Base-by-base conservation (phyloP, 2,888 invertebrate genomes). In the Myathropa florea region DNA sequence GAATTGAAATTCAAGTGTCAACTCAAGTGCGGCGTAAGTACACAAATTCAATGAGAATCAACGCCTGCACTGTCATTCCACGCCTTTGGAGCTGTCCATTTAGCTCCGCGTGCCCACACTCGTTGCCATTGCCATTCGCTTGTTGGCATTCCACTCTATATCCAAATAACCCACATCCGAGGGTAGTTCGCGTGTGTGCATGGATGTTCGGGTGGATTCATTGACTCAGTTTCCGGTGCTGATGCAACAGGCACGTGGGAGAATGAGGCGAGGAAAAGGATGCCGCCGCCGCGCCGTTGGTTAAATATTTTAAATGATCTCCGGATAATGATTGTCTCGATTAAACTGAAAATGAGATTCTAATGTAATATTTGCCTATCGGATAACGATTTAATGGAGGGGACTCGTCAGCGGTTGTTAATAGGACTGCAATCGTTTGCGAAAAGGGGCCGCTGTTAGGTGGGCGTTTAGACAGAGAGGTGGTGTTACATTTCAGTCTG, bases 371-470 rank as follows among this genome's bases (percentile, higher is more conserved):
- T 55, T 72, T 72, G 60, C 21, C 55, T 83, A 83, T 83, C 79
- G 53, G 36, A 59, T 83, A 61, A 46, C 83, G 39, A 64, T 75
- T 79, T 75, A 83, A 83, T 83, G 83, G 57, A 67, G n/a, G 63
- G 24, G 24, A 46, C 46, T 18, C 46, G 18, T 46, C 18, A 18
- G 46, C 7, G 18, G 18, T 46, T 18, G 46, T n/a, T 46, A 46
- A 46, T 18, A 7, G 46, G 18, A 6, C 18, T 6, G 46, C 7
- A 46, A 18, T n/a, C n/a, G 39, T n/a, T 14, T 18, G 46, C 30
- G n/a, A n/a, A n/a, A 46, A 6, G 46, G 18, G 46, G 18, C 18
- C 7, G 9, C 18, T 33, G 12, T 12, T 33, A 1, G 30, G 30
- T 10, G 10, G 2, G 33, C 2, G 14, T 3, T 7, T 53, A 2